Base-by-base conservation (phyloP, 2,797 vertebrate species). In the Benthosema pterotum region DNA sequence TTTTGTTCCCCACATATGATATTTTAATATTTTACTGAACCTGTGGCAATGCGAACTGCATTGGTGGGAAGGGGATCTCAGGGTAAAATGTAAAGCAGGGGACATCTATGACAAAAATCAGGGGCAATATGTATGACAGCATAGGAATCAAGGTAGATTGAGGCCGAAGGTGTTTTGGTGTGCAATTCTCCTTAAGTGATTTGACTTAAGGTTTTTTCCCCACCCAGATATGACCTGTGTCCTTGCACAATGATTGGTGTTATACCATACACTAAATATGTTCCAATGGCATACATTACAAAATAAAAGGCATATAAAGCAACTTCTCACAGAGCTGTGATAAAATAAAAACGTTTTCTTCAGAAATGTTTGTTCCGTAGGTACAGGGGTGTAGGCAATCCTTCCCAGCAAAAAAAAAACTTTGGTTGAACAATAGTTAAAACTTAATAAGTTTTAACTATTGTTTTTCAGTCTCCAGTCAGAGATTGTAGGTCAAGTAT, bases 351-450 rank as follows among this genome's bases (percentile, higher is more conserved):
- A 61, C 48, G 11, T 22, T 43, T 60, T 57, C 51, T 64, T 53
- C 48, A 57, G 22, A 72, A 74, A 32, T 32, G 28, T 32, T 1
- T 8, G 32, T 38, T 25, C 3, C 22, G 22, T 3, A 25, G 22
- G 32, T 38, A 9, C 8, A 9, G 32, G 7, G 8, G 65, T 28
- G 14, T 42, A 25, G 52, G 16, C 18, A 8, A 18, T 15, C 17
- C 22, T 16, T 54, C n/a, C 25, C 32, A 57, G 52, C 7, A 18
- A 45, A 45, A 1, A 42, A 45, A 51, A 50, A 17, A 14, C 60
- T 87, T 79, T 71, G 73, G 66, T 71, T 68, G 14, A 74, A 61
- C 64, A 60, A 48, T 48, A 63, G 42, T 63, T 66, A 63, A 38
- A 63, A 70, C 47, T 60, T 61, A 4, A 52, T 17, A 77, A n/a